Evolutionary conservation across 2,113 vertebrate species (phyloP).

Genomic region (Microcebus lehilahytsara): DNA sequence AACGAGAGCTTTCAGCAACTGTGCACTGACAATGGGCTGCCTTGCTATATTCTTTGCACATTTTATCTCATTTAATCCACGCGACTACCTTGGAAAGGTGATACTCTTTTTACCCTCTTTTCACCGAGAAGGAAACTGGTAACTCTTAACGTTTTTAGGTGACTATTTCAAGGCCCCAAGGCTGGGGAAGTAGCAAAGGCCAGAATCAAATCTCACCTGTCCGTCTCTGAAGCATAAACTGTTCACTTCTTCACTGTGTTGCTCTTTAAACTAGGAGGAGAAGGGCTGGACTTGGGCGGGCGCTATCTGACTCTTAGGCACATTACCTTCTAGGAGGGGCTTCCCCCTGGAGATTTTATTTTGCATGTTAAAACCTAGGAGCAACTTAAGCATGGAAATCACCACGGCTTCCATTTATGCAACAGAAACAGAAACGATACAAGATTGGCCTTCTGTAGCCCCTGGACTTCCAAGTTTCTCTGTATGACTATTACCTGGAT

Average conservation of each 20-base stretch:
- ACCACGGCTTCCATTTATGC: not conserved
- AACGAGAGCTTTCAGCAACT: not conserved
- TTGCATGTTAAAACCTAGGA: not conserved
- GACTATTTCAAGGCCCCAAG: not conserved
- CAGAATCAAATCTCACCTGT: not conserved
- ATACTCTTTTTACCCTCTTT: not conserved
- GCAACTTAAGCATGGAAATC: not conserved
- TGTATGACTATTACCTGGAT: not conserved
- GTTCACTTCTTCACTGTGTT: not conserved
- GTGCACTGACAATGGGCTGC: not conserved
- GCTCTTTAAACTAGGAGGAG: not conserved
- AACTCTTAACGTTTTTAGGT: not conserved
- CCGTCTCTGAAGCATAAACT: not conserved
- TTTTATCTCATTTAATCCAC: not conserved
- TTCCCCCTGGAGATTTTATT: not conserved
- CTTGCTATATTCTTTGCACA: conserved; percentile 19
- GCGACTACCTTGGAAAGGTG: not conserved
- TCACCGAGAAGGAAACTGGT: not conserved
- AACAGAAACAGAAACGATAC: not conserved
- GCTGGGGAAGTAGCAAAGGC: not conserved
- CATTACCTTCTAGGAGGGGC: not conserved
- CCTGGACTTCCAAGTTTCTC: not conserved
- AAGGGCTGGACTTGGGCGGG: not conserved
- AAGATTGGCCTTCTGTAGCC: not conserved
- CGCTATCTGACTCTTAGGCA: not conserved